Percentiles rank a stretch among this genome's conserved stretches.
phyloP scores from a whole-genome alignment of 2,113 vertebrate species.

The Chroicocephalus ridibundus region DNA sequence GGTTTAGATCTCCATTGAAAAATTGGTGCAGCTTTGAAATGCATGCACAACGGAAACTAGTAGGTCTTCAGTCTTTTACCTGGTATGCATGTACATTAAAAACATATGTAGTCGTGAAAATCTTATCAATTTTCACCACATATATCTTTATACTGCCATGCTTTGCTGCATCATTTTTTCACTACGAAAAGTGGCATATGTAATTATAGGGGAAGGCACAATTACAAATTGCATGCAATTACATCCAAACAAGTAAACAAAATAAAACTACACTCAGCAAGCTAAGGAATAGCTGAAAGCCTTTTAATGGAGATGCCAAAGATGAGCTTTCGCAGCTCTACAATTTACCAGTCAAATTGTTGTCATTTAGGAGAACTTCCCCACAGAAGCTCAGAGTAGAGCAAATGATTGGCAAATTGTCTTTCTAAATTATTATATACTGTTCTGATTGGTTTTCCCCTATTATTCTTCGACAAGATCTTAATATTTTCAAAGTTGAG shows the following conservation, averaged over 20 bases:
- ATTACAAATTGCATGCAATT: conserved; percentile 65
- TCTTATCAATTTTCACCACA: not conserved
- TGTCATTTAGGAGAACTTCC: conserved; percentile 49
- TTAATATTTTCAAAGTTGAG: not conserved
- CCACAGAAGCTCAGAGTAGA: not conserved
- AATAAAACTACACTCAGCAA: conserved; percentile 59
- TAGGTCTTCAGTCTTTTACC: not conserved
- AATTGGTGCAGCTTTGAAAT: not conserved
- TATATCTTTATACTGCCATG: not conserved
- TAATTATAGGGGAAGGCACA: conserved; percentile 61
- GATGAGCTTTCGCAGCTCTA: conserved; percentile 44
- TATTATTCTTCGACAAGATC: not conserved
- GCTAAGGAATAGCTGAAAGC: conserved; percentile 57
- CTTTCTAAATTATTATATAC: not conserved
- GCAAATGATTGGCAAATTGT: conserved; percentile 21
- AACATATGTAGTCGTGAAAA: not conserved
- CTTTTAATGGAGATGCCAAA: conserved; percentile 56
- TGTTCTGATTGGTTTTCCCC: not conserved
- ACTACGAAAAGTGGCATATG: not conserved
- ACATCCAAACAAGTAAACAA: conserved; percentile 63
- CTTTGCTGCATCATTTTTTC: conserved; percentile 4
- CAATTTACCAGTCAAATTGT: conserved; percentile 56
- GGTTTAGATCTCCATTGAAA: not conserved
- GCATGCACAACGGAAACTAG: not conserved
- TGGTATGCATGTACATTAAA: not conserved